Evolutionary conservation across 2,797 vertebrate genomes (phyloP).

Genomic region (Leptoclinus maculatus): DNA sequence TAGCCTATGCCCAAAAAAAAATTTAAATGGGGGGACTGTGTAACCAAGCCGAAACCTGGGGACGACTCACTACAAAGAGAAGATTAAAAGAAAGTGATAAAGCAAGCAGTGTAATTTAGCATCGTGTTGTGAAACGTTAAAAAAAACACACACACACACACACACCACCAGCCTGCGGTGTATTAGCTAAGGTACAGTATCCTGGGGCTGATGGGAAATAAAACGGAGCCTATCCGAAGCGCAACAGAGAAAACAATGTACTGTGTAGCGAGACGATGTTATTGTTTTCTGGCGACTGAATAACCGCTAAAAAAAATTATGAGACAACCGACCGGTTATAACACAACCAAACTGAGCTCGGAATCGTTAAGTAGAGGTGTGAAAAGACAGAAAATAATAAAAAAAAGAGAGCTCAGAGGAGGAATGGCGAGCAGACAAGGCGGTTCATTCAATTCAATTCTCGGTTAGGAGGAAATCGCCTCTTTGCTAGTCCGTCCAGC

Average conservation of each 20-base stretch:
- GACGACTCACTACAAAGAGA: slow-evolving; percentile 37
- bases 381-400: not conserved
- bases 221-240: slow-evolving; percentile 63
- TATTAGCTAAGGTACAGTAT: slow-evolving; percentile 50
- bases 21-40: slow-evolving; percentile 57
- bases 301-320: slow-evolving; percentile 14
- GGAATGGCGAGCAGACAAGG: slow-evolving; percentile 84
- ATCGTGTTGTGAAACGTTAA: slow-evolving; percentile 3
- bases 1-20: slow-evolving; percentile 69
- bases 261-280: slow-evolving; percentile 70
- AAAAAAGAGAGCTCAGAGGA: slow-evolving; percentile 30
- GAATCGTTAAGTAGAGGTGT: not conserved
- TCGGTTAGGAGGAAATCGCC: slow-evolving; percentile 79
- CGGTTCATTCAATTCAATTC: slow-evolving; percentile 85
- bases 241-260: slow-evolving; percentile 79
- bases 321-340: slow-evolving; percentile 13
- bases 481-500: slow-evolving; percentile 74
- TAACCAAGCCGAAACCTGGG: slow-evolving; percentile 48
- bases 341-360: slow-evolving; percentile 13
- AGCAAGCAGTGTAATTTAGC: slow-evolving; percentile 21
- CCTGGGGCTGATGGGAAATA: slow-evolving; percentile 63
- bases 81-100: slow-evolving; percentile 34
- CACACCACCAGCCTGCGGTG: slow-evolving; percentile 38
- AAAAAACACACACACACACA: not conserved
- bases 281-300: slow-evolving; percentile 72